phyloP scores from a whole-genome alignment of 2,797 vertebrate genomes.

The Centropyge bicolor region DNA sequence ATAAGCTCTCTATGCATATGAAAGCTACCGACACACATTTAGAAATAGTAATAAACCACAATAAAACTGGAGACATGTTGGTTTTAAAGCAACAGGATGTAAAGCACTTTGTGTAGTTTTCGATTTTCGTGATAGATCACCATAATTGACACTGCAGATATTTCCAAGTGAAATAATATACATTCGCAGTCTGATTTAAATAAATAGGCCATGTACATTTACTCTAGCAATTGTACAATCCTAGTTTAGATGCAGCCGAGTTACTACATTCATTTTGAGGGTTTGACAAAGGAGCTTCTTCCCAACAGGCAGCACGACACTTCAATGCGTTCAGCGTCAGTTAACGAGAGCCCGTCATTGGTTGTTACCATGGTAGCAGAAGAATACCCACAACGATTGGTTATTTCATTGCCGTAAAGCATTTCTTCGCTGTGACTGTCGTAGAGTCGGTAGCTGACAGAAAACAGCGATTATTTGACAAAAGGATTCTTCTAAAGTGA shows the following conservation, averaged over 20 bases:
- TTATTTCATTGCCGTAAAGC: conserved; percentile 76
- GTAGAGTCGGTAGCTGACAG: conserved; percentile 23
- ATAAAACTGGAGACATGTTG: neutral
- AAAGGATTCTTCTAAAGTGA: neutral
- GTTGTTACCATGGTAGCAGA: conserved; percentile 69
- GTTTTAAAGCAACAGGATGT: neutral
- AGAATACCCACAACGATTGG: conserved; percentile 66
- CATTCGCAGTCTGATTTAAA: neutral
- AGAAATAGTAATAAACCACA: neutral
- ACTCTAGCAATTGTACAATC: rapidly evolving
- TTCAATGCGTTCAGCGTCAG: conserved; percentile 20
- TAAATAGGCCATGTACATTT: neutral
- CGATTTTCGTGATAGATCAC: neutral
- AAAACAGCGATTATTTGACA: conserved; percentile 28
- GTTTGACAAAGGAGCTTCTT: conserved; percentile 26
- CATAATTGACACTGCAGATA: neutral
- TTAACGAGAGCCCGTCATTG: conserved; percentile 45
- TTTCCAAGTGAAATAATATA: neutral
- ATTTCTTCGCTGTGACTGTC: conserved; percentile 20
- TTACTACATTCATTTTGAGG: neutral
- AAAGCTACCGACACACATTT: neutral
- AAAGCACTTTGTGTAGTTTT: neutral
- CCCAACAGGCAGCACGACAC: conserved; percentile 53
- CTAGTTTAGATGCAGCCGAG: neutral
- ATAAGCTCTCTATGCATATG: neutral